Base-by-base conservation (phyloP, 2,797 vertebrate species). In the Menidia menidia region DNA sequence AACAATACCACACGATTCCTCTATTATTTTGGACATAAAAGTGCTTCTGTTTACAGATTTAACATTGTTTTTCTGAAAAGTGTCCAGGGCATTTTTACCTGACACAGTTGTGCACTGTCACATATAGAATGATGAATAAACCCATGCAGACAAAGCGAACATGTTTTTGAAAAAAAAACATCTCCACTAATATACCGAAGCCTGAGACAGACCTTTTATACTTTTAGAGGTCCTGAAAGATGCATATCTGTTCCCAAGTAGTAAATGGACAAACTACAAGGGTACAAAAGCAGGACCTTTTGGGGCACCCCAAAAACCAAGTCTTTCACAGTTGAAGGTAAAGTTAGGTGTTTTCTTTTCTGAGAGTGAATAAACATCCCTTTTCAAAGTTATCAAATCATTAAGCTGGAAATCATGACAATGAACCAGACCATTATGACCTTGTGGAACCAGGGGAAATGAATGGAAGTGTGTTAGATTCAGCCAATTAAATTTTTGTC, bases 11-110 rank as follows among this genome's bases (percentile, higher is more conserved):
- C 2, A 15, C 35, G 52, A 73, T 71, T 50, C 32, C 32, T 66
- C 60, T 65, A 66, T 39, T 30, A 68, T 68, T 66, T 25, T 54
- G 60, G 54, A 61, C 63, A 78, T 75, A 66, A 82, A 80, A 13
- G 30, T 41, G 12, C 44, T 31, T 71, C 69, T 80, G 55, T 35
- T 62, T 64, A 73, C 52, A 65, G 60, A 72, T 71, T 59, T 71
- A 76, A 71, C n/a, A 31, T 50, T 64, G 55, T 43, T 12, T 63
- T 70, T 71, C 56, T 64, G 33, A 39, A 39, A 76, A 60, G 25
- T 25, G 25, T 25, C 25, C 8, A 9, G 51, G 30, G 19, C 16
- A 19, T 61, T 77, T 32, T 62, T 14, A 72, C 19, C 64, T 44
- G 59, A 62, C 35, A 62, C 31, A 71, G n/a, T 39, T 33, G 31